phyloP scores from a whole-genome alignment of 2,888 invertebrate species.

The Dryadula phaetusa region DNA sequence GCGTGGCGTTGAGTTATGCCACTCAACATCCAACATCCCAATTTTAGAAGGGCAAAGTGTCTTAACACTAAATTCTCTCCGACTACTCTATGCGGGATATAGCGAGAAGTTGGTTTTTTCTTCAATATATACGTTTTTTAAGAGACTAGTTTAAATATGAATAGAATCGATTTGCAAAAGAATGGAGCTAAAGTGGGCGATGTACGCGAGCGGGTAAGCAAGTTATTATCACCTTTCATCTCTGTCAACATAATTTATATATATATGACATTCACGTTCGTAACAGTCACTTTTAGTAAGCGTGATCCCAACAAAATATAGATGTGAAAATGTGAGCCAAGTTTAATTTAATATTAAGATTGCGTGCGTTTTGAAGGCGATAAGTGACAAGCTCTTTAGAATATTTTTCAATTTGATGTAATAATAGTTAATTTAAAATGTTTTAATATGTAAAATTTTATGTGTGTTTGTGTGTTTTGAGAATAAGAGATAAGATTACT shows the following conservation, averaged over 20 bases:
- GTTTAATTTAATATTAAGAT: not conserved
- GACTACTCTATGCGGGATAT: too few species aligned
- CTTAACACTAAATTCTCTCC: too few species aligned
- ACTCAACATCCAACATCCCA: too few species aligned
- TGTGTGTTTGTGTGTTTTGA: too few species aligned
- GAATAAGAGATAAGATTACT: too few species aligned
- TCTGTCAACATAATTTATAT: constrained; percentile 10
- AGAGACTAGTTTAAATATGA: not conserved
- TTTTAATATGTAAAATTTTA: too few species aligned
- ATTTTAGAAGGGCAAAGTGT: not conserved
- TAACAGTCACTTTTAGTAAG: not conserved
- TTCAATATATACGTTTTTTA: not conserved
- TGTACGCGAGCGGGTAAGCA: not conserved
- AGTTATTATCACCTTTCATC: constrained; percentile 16
- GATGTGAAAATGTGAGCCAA: not conserved
- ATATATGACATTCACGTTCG: not conserved
- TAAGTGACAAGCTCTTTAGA: too few species aligned
- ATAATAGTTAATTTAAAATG: too few species aligned
- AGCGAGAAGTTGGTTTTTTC: too few species aligned
- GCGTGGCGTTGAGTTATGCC: too few species aligned
- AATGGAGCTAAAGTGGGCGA: not conserved
- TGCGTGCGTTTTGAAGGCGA: too few species aligned
- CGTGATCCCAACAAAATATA: not conserved
- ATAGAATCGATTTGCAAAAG: not conserved
- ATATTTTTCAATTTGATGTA: too few species aligned